Evolutionary conservation across 2,888 invertebrate genomes (phyloP), one percentile per base, ranked within the genome.

Genomic region (Aromia moschata): DNA sequence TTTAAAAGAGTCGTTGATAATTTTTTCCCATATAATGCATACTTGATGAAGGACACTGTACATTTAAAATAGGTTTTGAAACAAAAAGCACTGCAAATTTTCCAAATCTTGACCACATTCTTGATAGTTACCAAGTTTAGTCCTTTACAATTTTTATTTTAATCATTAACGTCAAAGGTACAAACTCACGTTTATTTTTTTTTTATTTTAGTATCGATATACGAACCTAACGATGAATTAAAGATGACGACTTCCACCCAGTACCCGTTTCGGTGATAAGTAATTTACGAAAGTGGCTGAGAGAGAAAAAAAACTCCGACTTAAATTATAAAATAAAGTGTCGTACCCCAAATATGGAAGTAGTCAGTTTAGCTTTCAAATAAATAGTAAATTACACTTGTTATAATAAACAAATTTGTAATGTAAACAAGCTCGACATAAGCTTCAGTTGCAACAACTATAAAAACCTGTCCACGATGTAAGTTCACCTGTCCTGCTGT

Each of bases 391-490:
- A 53, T 53, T 31, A 33, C 15, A 49, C 40, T 49, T 36, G 49
- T 56, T 47, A 56, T 46, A 56, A 56, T 56, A 56, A 56, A 49
- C 49, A 43, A 56, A 56, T 56, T 56, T 56, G 44, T 56, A 43
- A 56, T 49, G 43, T 49, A 56, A 56, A 49, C 56, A 56, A 43
- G 41, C 43, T 49, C n/a, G 49, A 47, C 38, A 36, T 37, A 38
- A 49, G 20, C 25, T 33, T 38, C 49, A 38, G 37, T 49, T 30
- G 25, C 25, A 37, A 47, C 47, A 49, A 49, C 49, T 49, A 49
- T 14, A 38, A 49, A 51, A 58, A 46, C 58, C 45, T 52, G 52
- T 52, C 52, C 31, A 53, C 40, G 38, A 58, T 58, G 58, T 45
- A 58, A 58, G 53, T 58, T 37, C 38, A 18, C 37, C 31, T 53